phyloP scores from a whole-genome alignment of 2,888 invertebrate species.

The Hypena proboscidalis region DNA sequence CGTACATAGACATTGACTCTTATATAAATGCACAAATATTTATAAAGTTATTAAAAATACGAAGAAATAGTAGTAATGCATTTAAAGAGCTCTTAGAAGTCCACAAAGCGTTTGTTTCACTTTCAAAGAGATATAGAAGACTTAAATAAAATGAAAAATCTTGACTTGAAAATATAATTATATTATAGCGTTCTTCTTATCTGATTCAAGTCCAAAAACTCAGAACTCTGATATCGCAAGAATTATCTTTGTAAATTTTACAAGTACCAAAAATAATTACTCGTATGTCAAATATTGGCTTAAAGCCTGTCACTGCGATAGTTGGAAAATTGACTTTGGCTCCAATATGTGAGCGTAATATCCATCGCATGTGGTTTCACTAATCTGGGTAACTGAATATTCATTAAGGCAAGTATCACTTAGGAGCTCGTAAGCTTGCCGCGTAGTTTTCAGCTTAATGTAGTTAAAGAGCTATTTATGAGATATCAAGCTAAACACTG shows the following conservation, averaged over 20 bases:
- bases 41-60: too few relatives aligned
- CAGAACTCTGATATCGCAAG: background rate
- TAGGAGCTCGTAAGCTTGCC: slow-evolving; percentile 5
- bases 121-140: too few relatives aligned
- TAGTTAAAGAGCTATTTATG: background rate
- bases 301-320: slow-evolving; percentile 9
- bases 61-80: too few relatives aligned
- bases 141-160: too few relatives aligned
- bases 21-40: too few relatives aligned
- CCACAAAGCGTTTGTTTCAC: too few relatives aligned
- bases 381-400: slow-evolving; percentile 21
- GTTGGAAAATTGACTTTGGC: slow-evolving; percentile 10
- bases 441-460: background rate
- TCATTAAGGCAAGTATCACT: slow-evolving; percentile 12
- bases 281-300: slow-evolving; percentile 10
- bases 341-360: slow-evolving; percentile 10
- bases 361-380: slow-evolving; percentile 1
- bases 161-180: too few relatives aligned
- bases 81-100: too few relatives aligned
- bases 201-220: slow-evolving; percentile 14
- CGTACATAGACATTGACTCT: too few relatives aligned
- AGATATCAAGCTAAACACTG: background rate
- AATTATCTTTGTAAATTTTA: background rate
- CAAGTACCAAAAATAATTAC: background rate
- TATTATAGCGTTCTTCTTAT: too few relatives aligned